A percentile compares a stretch with the other conserved stretches of the same genome.
phyloP scores from a whole-genome alignment of 2,113 vertebrate species.

The Nerophis ophidion region DNA sequence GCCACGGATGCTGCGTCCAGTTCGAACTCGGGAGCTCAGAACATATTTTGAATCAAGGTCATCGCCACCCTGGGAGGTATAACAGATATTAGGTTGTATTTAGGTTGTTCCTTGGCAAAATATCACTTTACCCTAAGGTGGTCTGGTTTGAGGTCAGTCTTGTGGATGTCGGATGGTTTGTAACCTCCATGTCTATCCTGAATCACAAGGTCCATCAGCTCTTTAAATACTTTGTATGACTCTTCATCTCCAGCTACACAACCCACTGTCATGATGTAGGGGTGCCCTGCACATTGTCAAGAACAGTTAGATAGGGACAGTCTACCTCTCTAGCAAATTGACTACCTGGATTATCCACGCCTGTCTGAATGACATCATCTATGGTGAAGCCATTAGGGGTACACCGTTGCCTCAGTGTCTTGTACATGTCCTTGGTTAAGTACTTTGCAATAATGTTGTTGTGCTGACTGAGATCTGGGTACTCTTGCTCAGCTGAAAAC shows the following conservation, averaged over 20 bases:
- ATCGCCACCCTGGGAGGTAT: not conserved
- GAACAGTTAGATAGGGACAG: not conserved
- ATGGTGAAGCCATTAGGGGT: slow-evolving; percentile 3
- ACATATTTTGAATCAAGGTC: not conserved
- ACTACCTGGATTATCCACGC: slow-evolving; percentile 6
- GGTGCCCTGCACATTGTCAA: not conserved
- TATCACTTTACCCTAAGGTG: not conserved
- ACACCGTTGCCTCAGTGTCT: slow-evolving; percentile 3
- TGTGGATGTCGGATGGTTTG: slow-evolving; percentile 4
- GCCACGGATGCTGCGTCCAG: slow-evolving; percentile 6
- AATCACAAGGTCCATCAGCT: slow-evolving; percentile 10
- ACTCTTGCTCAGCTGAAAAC: slow-evolving; percentile 1
- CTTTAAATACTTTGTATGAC: slow-evolving; percentile 1
- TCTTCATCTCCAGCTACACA: slow-evolving; percentile 9
- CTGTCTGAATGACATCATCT: slow-evolving; percentile 3
- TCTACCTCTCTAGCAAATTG: no score
- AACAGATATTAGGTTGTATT: not conserved
- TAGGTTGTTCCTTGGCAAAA: not conserved
- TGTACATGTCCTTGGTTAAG: slow-evolving; percentile 2
- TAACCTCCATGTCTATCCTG: slow-evolving; percentile 5
- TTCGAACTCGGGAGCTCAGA: slow-evolving; percentile 6
- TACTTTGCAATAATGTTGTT: slow-evolving; percentile 4
- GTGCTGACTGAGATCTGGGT: slow-evolving; percentile 6
- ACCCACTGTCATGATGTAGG: slow-evolving; percentile 1
- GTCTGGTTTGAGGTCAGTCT: not conserved